Evolutionary conservation across 30 jellyfish, hydroid and myxozoan genomes (phyloP), one percentile per base, ranked within the genome.

Genomic region (Aurelia coerulea): DNA sequence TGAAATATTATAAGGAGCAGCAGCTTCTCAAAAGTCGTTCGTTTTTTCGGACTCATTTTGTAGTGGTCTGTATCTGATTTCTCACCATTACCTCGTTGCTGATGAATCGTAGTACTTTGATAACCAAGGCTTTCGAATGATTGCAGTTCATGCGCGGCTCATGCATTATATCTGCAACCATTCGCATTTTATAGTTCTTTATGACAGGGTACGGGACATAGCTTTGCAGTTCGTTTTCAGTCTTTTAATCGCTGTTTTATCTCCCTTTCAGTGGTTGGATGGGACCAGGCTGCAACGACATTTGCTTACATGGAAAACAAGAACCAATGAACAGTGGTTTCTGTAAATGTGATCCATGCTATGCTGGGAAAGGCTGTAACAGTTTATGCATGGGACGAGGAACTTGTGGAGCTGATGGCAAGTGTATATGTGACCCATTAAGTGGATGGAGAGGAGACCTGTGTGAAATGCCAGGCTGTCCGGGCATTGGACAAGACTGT

Each of bases 271-370:
- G 94, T 64, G 94, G 94, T 19, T 85, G 94, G 94, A 85, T 85
- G 94, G 94, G 94, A 63, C 88, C 88, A 18, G 94, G 84, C 50
- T 85, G 94, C 74, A 76, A 74, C 46, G 94, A 85, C 31, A 32
- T 62, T 8, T 85, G 94, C 39, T 10, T 64, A 19, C 94, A 85
- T 56, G 94, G 94, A 29, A 62, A 8, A 0, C 94, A 85, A 74
- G 34, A 35, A 2, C 94, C 94, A 33, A 85, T 85, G 94, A 74
- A 85, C 78, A 85, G 94, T 58, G 88, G 94, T 5, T 41, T 60
- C 58, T 85, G 94, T 78, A 74, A 63, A 51, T 85, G 94, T 67
- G 76, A 85, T 31, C 84, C 94, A 13, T 85, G 94, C 76, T 85
- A 73, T 65, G 88, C 84, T 29, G 94, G 94, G 9, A 84, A 74